Base-by-base conservation (phyloP, 1,140 invertebrate species). In the Ruditapes philippinarum region DNA sequence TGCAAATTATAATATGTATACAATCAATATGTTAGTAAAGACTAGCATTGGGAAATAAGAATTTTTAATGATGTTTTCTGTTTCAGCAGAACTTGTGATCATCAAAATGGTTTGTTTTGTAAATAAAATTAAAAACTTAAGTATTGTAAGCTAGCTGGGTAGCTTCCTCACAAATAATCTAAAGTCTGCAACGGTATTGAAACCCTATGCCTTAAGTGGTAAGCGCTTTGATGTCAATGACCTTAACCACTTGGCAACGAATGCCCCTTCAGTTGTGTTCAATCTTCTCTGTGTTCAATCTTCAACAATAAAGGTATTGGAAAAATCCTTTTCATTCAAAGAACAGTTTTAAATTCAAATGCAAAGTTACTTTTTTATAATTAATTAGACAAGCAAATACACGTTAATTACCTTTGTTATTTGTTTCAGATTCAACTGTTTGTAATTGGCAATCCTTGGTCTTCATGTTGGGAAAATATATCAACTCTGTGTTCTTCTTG, bases 401-500 rank as follows among this genome's bases (percentile, higher is more conserved):
- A n/a, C n/a, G n/a, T n/a, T n/a, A n/a, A n/a, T 38, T 14, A 84
- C 82, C 82, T 84, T 54, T 84, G n/a, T 7, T 36, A 0, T 54
- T 65, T 1, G 81, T 31, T n/a, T 83, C 33, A 0, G 62, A 22
- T 54, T 25, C 36, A 28, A 84, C 42, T 31, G 82, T 19, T 40
- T 33, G 25, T 22, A 84, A 38, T 36, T 5, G 9, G n/a, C 11
- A 7, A 17, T 42, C 57, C 4, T 73, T 68, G 1, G 25, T 22
- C 40, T 74, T 84, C 0, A 36, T 12, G 11, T n/a, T 33, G 17
- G 36, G n/a, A 28, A 84, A 84, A 25, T 70, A 51, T n/a, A 84
- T n/a, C 2, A 84, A 31, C 31, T 84, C 65, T 51, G 42, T 49
- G 45, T 74, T 84, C 65, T 84, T 84, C 62, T 84, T 84, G 28